These are phyloP conservation scores for Brotula barbata DNA, from an alignment of 2,797 vertebrate genomes.

Conservation along the genomic window DNA sequence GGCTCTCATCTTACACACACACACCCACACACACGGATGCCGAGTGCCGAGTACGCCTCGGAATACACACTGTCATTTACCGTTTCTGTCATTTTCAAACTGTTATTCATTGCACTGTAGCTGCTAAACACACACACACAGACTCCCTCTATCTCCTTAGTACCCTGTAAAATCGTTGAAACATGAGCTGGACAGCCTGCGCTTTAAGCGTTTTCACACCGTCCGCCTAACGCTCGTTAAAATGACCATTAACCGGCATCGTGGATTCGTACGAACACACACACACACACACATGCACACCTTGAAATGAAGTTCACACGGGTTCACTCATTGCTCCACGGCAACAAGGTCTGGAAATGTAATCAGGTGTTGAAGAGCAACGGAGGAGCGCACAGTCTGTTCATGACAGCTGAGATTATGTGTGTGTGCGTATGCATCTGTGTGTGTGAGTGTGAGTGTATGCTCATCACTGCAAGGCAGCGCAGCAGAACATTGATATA, in stretches of 20 bases:
- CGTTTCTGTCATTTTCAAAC: neutral
- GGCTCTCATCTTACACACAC: slow-evolving; percentile 43
- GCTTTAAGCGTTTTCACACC: slow-evolving; percentile 44
- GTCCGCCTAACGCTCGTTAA: slow-evolving; percentile 51
- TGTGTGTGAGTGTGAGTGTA: slow-evolving; percentile 23
- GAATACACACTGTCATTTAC: neutral
- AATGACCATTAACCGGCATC: slow-evolving; percentile 40
- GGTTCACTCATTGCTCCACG: slow-evolving; percentile 42
- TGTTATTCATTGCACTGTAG: neutral
- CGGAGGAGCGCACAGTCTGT: slow-evolving; percentile 20
- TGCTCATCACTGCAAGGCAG: neutral
- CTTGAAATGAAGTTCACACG: slow-evolving; percentile 42
- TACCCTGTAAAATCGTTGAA: slow-evolving; percentile 32
- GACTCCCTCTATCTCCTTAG: slow-evolving; percentile 4
- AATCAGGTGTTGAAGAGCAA: slow-evolving; percentile 59
- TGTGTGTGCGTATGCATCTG: slow-evolving; percentile 11
- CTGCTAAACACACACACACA: neutral
- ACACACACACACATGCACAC: slow-evolving; percentile 19
- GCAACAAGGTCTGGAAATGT: slow-evolving; percentile 55
- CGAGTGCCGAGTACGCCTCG: neutral
- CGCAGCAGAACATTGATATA: slow-evolving; percentile 33
- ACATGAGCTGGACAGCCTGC: slow-evolving; percentile 29
- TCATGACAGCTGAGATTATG: slow-evolving; percentile 29
- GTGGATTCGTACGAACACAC: slow-evolving; percentile 28
- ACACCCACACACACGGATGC: slow-evolving; percentile 14